Conservation (phyloP, 1,140 invertebrate genomes). For the Nylanderia fulva region DNA sequence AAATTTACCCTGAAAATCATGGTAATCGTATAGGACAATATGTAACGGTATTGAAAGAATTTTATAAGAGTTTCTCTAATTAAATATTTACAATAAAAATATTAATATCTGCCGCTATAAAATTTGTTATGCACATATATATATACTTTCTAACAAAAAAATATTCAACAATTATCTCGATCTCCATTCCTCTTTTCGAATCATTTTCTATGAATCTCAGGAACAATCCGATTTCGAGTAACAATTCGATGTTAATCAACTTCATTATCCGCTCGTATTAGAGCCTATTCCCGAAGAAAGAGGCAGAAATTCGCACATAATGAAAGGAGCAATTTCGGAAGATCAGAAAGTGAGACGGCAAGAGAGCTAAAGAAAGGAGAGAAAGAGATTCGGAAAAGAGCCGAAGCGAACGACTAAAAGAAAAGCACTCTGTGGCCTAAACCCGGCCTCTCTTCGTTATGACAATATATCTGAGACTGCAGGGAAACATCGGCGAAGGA, state of each 20-base stretch:
- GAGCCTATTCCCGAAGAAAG: not conserved
- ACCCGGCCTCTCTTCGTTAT: conserved; percentile 74
- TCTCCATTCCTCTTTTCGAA: not conserved
- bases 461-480: conserved; percentile 75
- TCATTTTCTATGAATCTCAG: not conserved
- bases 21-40: too few species aligned
- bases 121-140: too few species aligned
- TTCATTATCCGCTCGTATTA: conserved; percentile 11
- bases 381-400: not conserved
- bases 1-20: too few species aligned
- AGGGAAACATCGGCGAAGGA: conserved; percentile 80
- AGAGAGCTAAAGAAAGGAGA: not conserved
- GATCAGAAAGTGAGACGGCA: conserved; percentile 13
- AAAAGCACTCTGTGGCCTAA: conserved; percentile 58
- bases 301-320: not conserved
- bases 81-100: too few species aligned
- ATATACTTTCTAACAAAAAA: too few species aligned
- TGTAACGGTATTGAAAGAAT: too few species aligned
- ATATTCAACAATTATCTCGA: too few species aligned
- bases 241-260: not conserved
- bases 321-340: conserved; percentile 29
- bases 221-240: not conserved
- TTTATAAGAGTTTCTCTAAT: too few species aligned
- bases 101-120: too few species aligned
- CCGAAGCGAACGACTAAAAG: not conserved